These are phyloP conservation scores for Grallaria varia DNA, from an alignment of 2,113 vertebrate genomes.

Conservation along the genomic window DNA sequence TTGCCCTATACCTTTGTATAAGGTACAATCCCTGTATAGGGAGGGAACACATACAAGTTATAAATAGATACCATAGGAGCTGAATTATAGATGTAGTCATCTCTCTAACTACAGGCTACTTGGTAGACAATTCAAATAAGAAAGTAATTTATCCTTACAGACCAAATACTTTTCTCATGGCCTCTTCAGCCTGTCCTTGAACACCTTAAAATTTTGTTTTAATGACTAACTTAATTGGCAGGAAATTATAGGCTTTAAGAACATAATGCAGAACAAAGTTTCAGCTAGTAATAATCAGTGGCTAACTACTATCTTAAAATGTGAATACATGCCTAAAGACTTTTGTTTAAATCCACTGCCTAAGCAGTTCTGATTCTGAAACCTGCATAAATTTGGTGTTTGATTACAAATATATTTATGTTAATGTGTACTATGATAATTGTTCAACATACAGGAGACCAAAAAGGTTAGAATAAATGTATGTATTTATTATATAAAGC, in stretches of 20 bases:
- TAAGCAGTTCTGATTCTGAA: background rate
- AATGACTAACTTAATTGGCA: background rate
- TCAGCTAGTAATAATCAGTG: background rate
- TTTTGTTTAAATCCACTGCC: background rate
- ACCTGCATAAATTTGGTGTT: background rate
- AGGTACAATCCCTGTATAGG: accelerated
- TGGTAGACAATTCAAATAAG: background rate
- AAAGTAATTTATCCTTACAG: background rate
- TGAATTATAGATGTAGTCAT: background rate
- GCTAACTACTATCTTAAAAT: background rate
- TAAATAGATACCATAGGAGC: accelerated
- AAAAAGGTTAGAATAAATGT: background rate
- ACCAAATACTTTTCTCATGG: background rate
- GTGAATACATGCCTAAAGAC: background rate
- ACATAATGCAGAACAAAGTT: background rate
- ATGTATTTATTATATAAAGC: background rate
- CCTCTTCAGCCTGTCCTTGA: background rate
- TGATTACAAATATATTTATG: background rate
- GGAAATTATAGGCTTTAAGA: background rate
- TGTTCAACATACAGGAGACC: background rate
- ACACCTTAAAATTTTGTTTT: background rate
- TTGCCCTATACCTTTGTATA: accelerated
- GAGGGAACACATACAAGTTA: background rate
- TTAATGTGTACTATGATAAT: background rate
- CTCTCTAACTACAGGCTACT: background rate